Evolutionary conservation across 2,888 invertebrate genomes (phyloP).

Genomic region (Aradus depressus): DNA sequence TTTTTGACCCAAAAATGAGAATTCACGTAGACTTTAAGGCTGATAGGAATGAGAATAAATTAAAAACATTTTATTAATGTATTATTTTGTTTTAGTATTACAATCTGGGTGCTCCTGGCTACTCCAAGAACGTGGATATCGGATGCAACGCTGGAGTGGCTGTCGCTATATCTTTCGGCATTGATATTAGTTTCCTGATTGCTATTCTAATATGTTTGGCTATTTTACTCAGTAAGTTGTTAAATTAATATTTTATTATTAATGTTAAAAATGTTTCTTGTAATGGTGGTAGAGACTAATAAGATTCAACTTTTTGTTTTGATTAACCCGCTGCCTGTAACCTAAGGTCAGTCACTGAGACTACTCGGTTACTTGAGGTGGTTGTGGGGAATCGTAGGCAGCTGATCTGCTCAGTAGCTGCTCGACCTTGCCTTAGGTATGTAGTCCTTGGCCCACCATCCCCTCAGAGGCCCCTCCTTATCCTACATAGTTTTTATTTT

Average conservation of each 20-base stretch:
- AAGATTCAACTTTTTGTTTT: no score
- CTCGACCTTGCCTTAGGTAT: no score
- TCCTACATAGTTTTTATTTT: no score
- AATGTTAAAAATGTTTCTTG: background rate
- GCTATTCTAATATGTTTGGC: slow-evolving; percentile 82
- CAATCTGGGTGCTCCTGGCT: slow-evolving; percentile 73
- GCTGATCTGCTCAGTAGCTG: no score
- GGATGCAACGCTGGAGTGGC: slow-evolving; percentile 63
- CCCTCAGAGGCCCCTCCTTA: no score
- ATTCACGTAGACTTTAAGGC: no score
- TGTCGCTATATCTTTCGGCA: slow-evolving; percentile 68
- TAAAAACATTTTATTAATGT: no score
- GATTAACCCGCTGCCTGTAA: background rate
- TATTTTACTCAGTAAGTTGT: slow-evolving; percentile 63
- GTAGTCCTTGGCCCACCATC: no score
- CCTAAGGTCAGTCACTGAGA: background rate
- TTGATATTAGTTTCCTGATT: slow-evolving; percentile 76
- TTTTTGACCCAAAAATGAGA: no score
- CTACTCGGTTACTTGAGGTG: background rate
- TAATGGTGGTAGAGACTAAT: background rate
- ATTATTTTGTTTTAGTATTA: slow-evolving; percentile 52
- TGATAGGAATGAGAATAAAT: no score
- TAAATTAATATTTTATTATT: background rate
- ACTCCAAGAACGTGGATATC: slow-evolving; percentile 55
- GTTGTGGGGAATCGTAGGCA: no score